Base-by-base conservation (phyloP, 2,113 vertebrate genomes). In the Mirza zaza region DNA sequence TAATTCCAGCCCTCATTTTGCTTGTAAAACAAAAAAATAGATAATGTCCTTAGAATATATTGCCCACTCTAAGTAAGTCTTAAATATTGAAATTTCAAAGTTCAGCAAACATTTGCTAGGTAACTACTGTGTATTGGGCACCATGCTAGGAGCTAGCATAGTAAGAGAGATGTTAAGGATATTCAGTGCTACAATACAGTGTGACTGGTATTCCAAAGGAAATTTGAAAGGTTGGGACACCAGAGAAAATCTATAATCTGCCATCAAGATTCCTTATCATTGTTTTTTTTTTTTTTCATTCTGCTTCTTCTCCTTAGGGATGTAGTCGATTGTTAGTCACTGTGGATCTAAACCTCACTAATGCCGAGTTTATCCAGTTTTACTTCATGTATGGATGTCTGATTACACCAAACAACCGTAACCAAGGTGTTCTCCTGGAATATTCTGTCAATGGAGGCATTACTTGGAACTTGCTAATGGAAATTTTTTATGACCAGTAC, bases 381-480 rank as follows among this genome's bases (percentile, higher is more conserved):
- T 99, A 99, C 98, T 99, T 99, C 98, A 99, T 99, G 99, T 99
- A 99, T 6, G 99, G 99, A 97, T 99, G 99, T 97, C 99, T 99
- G 98, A 99, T 99, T 98, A 98, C 99, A 18, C 99, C 99, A 1
- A 99, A 99, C 91, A 99, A 98, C 97, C 99, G 99, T 36, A 99
- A 99, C 98, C 99, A 99, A 98, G 99, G 99, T 13, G 99, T 99
- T 84, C 99, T 99, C 55, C 98, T 99, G 97, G 99, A 99, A 97
- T 99, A 99, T 98, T 99, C 99, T 95, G 96, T 99, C 94, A 99
- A 99, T 50, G 99, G 99, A 76, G 99, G 99, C 95, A 99, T 99
- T 95, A 99, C 98, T 95, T 99, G 99, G 99, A 99, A 97, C 82
- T 98, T 99, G 67, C 96, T 99, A 87, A 99, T 99, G 90, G 99